Evolutionary conservation across 2,888 invertebrate genomes (phyloP).

Genomic region (Tryphoninae sp.): DNA sequence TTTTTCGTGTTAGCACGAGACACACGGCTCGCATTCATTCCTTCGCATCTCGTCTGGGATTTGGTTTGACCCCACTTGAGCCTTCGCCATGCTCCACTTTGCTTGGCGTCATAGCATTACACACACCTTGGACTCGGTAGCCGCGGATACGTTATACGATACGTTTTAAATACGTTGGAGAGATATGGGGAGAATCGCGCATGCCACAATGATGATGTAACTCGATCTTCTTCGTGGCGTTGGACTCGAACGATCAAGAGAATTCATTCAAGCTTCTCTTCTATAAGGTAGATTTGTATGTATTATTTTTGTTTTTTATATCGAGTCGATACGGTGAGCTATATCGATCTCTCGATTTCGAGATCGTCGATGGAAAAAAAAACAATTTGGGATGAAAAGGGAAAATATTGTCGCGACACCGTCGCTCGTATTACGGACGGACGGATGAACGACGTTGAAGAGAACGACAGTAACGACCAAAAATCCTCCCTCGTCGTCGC

Average conservation of each 20-base stretch:
- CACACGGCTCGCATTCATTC: neutral
- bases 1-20: neutral
- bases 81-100: neutral
- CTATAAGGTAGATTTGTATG: neutral
- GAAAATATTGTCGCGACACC: too few relatives aligned
- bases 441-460: too few relatives aligned
- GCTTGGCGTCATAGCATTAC: neutral
- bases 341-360: too few relatives aligned
- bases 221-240: neutral
- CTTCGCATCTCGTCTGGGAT: constrained; percentile 22
- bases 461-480: neutral
- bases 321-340: too few relatives aligned
- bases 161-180: neutral
- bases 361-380: too few relatives aligned
- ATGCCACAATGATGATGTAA: constrained; percentile 40
- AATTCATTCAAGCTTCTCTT: constrained; percentile 23
- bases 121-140: neutral
- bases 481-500: constrained; percentile 12
- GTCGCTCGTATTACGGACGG: too few relatives aligned
- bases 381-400: too few relatives aligned
- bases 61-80: constrained; percentile 34
- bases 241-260: constrained; percentile 2
- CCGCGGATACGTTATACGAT: neutral
- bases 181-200: constrained; percentile 8
- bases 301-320: too few relatives aligned